These are phyloP conservation scores for Temnopleurus reevesii DNA, from an alignment of 53 echinoderm and acorn worm genomes.

Conservation along the genomic window DNA sequence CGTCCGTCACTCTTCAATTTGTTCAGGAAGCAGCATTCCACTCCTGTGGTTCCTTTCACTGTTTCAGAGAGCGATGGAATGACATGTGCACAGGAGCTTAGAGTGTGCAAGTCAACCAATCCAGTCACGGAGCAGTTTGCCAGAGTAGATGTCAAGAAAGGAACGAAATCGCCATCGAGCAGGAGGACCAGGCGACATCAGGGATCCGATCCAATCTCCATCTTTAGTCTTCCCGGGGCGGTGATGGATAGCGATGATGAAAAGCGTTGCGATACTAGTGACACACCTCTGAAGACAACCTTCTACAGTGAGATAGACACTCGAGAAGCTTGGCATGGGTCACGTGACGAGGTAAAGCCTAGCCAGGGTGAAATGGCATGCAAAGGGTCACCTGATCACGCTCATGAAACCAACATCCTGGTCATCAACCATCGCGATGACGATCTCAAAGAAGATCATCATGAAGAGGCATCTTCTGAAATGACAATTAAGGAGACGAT, in stretches of 20 bases:
- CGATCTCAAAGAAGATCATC: not conserved
- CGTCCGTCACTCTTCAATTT: not conserved
- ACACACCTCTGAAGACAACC: not conserved
- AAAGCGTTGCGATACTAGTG: not conserved
- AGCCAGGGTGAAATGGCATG: not conserved
- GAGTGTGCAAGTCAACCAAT: not conserved
- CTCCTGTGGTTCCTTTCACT: not conserved
- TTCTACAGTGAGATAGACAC: slow-evolving; percentile 7
- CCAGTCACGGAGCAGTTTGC: not conserved
- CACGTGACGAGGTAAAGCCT: not conserved
- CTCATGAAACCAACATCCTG: not conserved
- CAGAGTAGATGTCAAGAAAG: not conserved
- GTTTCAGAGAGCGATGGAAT: not conserved
- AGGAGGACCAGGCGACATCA: not conserved
- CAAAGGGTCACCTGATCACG: not conserved
- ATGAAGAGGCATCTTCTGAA: not conserved
- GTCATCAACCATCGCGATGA: not conserved
- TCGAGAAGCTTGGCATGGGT: not conserved
- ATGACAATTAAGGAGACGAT: not conserved
- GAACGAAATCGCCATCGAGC: not conserved
- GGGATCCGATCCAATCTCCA: not conserved
- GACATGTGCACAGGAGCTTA: not conserved
- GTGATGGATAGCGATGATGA: not conserved
- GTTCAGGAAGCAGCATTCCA: not conserved
- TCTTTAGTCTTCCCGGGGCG: not conserved